Evolutionary conservation across 2,888 invertebrate genomes (phyloP), one percentile per base, ranked within the genome.

Genomic region (Hyles lineata): DNA sequence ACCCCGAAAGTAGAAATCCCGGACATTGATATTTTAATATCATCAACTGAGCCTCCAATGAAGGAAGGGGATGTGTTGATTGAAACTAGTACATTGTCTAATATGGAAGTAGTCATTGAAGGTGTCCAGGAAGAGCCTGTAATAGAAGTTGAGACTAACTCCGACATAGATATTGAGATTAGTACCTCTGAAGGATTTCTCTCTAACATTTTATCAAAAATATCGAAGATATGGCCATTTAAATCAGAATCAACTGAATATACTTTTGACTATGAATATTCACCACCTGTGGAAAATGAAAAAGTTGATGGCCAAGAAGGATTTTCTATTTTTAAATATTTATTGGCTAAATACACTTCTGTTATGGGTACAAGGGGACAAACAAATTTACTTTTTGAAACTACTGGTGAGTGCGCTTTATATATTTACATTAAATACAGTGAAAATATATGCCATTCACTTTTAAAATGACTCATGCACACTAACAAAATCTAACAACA

Each of bases 211-310:
- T 92, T 89, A 74, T 83, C 92, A 60, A 89, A 89, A 58, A 78
- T 94, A 77, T 85, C 89, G n/a, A 88, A 89, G 70, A 85, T 93
- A n/a, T 90, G 87, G 86, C 87, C 91, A 2, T 83, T 90, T 2
- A 81, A 89, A 61, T 88, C 89, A 3, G 90, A 91, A 73, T 69
- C 83, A 58, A 89, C 90, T 72, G 85, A 90, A 71, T 43, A 80
- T 82, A 75, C 76, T 91, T 73, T 91, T 87, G 75, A 90, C 90
- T 76, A 84, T 59, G 89, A 88, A 21, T 79, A 83, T 21, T 78
- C 79, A 73, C 74, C 85, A 19, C 79, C 79, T 61, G 78, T 85
- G 75, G 81, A 82, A 52, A 80, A 74, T 75, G 78, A 82, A 67
- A 82, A 83, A 61, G 77, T 76, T 59, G 82, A 86, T 72, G 78